Evolutionary conservation across 2,797 vertebrate genomes (phyloP), one percentile per base, ranked within the genome.

Genomic region (Sebastes matsubarae): DNA sequence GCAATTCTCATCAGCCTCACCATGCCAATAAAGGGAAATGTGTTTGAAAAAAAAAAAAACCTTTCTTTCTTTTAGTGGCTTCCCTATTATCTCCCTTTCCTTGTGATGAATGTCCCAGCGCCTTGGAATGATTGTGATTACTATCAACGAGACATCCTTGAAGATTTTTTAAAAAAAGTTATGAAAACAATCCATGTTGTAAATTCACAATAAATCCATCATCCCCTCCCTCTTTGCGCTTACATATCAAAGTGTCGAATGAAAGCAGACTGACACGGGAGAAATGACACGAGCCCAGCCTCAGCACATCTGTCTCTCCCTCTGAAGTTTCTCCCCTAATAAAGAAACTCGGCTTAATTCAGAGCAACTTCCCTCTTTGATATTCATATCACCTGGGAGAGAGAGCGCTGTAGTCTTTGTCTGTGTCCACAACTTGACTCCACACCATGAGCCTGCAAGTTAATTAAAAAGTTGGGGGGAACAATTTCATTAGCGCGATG

Each of bases 1-100:
- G 97, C 97, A 97, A 97, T 97, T 97, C 96, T 97, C 97, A 97
- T 98, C 97, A 97, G 97, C 96, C 97, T 97, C 97, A 97, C 97
- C 96, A 98, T 98, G 96, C 97, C 97, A 99, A 99, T 99, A 99
- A 99, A 99, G 97, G 97, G 97, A 98, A 98, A 97, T 96, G 97
- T 98, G 96, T 98, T 98, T 97, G 96, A 97, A 93, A 93, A 96
- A 93, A 93, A 96, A 52, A 66, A 75, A 60, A 77, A 54, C 22
- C 16, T 52, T 58, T 78, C 75, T 88, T 68, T 83, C 34, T 79
- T 84, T 90, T 69, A 72, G 60, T 70, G 71, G 27, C 46, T 82
- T 68, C 42, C 64, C 68, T 59, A 52, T 87, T 83, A 66, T 75
- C 71, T 72, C 72, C 75, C 63, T 72, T 80, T 76, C 75, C 59